Evolutionary conservation across 2,113 vertebrate genomes (phyloP).

Genomic region (Platanista minor): DNA sequence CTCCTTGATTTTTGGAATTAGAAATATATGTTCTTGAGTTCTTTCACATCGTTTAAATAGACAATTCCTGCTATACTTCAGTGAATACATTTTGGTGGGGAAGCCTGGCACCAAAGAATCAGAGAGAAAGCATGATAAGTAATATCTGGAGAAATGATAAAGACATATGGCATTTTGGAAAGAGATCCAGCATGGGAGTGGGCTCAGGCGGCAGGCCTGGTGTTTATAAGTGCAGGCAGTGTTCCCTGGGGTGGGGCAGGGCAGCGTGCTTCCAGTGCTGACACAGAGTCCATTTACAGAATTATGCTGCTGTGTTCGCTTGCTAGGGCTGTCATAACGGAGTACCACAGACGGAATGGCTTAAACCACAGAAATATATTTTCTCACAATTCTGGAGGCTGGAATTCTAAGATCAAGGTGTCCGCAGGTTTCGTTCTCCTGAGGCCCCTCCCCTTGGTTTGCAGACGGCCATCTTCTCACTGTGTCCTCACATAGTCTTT

Average conservation of each 20-base stretch:
- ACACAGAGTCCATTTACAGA: neutral
- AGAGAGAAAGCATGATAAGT: neutral
- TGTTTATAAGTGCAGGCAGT: neutral
- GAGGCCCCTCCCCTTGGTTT: neutral
- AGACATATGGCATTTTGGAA: neutral
- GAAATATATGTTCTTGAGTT: neutral
- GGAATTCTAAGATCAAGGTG: neutral
- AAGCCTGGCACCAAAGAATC: neutral
- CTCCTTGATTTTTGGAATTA: neutral
- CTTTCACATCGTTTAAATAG: neutral
- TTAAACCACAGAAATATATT: neutral
- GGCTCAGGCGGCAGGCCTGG: neutral
- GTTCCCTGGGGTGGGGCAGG: too few relatives aligned
- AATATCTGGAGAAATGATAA: neutral
- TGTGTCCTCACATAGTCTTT: neutral
- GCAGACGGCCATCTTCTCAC: neutral
- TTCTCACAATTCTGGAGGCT: neutral
- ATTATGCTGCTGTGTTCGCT: too few relatives aligned
- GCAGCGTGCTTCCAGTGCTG: neutral
- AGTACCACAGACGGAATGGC: neutral
- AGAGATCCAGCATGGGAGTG: neutral
- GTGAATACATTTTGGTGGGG: neutral
- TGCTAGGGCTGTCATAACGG: neutral
- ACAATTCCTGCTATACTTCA: neutral
- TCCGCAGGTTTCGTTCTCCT: neutral